phyloP scores from a whole-genome alignment of 2,113 vertebrate genomes.

The Apistogramma diplotaenia region DNA sequence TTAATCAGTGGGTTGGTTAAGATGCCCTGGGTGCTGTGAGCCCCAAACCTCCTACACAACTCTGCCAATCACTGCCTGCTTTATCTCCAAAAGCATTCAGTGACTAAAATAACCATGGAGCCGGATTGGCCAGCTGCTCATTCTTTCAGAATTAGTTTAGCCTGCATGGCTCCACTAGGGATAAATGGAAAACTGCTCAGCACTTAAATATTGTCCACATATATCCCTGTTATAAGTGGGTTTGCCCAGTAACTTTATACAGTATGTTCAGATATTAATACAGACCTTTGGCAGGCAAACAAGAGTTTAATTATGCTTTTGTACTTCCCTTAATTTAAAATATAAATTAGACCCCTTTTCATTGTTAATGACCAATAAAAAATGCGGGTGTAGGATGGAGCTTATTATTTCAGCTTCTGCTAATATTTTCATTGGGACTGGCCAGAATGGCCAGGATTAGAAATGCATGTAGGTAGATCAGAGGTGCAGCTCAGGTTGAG shows the following conservation, averaged over 20 bases:
- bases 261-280: neutral
- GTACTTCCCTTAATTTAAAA: neutral
- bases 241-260: neutral
- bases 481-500: neutral
- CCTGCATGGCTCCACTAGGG: slow-evolving; percentile 7
- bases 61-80: slow-evolving; percentile 46
- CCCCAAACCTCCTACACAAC: neutral
- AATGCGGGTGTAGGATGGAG: neutral
- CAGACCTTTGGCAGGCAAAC: neutral
- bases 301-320: fast-evolving
- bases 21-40: neutral
- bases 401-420: neutral
- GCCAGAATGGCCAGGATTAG: neutral
- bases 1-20: neutral
- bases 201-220: slow-evolving; percentile 8
- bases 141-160: slow-evolving; percentile 39
- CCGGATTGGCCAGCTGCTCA: slow-evolving; percentile 59
- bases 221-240: neutral
- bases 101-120: slow-evolving; percentile 61
- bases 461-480: neutral
- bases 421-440: neutral
- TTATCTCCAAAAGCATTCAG: slow-evolving; percentile 57
- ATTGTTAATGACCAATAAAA: neutral
- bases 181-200: slow-evolving; percentile 27
- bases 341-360: neutral